Evolutionary conservation across 2,888 invertebrate species (phyloP).

Genomic region (Petrolisthes manimaculis): DNA sequence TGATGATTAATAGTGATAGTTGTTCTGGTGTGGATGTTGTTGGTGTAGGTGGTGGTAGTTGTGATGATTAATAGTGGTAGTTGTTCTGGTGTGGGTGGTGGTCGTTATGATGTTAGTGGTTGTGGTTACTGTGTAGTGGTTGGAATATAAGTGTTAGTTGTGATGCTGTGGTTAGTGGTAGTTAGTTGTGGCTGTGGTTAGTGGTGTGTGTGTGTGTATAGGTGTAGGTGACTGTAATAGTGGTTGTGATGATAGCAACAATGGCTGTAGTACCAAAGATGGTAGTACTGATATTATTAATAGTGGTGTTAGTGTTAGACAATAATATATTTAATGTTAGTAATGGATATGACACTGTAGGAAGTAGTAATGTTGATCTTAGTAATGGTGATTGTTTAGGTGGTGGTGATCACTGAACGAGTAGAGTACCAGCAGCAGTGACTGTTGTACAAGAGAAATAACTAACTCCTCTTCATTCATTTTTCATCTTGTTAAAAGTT

Average conservation of each 20-base stretch:
- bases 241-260: background rate
- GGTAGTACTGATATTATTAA: background rate
- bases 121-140: background rate
- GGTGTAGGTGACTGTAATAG: background rate
- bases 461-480: too few relatives aligned
- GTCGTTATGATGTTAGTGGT: background rate
- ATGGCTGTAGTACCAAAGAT: background rate
- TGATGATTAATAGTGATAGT: background rate
- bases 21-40: background rate
- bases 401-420: background rate
- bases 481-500: too few relatives aligned
- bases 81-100: background rate
- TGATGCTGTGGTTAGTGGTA: background rate
- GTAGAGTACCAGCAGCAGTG: too few relatives aligned
- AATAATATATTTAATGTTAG: background rate
- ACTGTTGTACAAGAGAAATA: too few relatives aligned
- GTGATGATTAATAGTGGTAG: too few relatives aligned
- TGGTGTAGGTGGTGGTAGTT: background rate
- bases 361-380: background rate
- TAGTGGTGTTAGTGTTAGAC: background rate
- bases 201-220: background rate
- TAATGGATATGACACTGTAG: background rate
- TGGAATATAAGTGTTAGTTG: background rate
- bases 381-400: background rate
- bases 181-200: constrained; percentile 3